Percentiles rank a stretch among this genome's conserved stretches.
These are phyloP conservation scores for Oreocharis arfaki DNA, from an alignment of 2,113 vertebrate genomes.

Conservation along the genomic window DNA sequence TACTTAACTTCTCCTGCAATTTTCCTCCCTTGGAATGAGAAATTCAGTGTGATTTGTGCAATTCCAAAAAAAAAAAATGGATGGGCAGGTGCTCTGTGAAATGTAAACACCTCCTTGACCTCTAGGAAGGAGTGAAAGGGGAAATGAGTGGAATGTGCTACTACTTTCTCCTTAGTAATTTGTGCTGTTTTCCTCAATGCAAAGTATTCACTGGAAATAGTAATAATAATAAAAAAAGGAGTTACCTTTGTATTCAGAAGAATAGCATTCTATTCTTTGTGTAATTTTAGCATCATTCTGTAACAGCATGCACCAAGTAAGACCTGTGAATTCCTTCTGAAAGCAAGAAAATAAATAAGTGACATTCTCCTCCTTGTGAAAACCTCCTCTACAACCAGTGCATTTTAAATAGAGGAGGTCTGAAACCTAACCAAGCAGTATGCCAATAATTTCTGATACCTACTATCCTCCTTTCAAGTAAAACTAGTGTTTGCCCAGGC, in stretches of 20 bases:
- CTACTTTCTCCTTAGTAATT: background rate
- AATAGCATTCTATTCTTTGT: background rate
- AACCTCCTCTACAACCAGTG: background rate
- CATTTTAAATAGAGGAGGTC: background rate
- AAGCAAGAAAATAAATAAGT: background rate
- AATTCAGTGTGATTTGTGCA: background rate
- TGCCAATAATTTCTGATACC: background rate
- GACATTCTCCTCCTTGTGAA: background rate
- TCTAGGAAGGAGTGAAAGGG: background rate
- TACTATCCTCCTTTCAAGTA: background rate
- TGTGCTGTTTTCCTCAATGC: background rate
- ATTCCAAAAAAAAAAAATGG: background rate
- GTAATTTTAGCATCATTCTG: background rate
- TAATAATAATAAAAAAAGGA: background rate
- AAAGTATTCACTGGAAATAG: background rate
- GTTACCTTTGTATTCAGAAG: background rate
- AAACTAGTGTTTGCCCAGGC: background rate
- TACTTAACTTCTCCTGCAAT: background rate
- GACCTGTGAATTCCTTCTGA: background rate
- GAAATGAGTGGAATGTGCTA: background rate
- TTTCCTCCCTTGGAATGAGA: background rate
- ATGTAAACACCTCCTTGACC: background rate
- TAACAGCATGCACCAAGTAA: background rate
- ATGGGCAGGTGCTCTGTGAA: background rate
- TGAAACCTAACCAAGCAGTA: background rate